Percentiles rank a stretch among this genome's conserved stretches.
These are phyloP conservation scores for Mesembrinibis cayennensis DNA, from an alignment of 2,113 vertebrate genomes.

Conservation along the genomic window DNA sequence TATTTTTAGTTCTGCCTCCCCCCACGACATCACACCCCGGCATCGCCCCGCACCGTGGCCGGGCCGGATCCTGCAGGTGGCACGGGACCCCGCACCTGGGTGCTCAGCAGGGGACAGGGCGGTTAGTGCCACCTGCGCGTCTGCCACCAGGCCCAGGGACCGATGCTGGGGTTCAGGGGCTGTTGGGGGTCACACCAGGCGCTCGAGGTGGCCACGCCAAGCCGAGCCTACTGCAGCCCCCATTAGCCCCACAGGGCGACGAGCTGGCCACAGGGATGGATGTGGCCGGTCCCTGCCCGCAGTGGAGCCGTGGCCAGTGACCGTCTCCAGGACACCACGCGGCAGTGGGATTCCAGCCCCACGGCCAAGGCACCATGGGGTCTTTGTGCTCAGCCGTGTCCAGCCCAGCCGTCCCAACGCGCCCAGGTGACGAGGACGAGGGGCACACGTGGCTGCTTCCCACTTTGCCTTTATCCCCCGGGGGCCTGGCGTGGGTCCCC, in stretches of 20 bases:
- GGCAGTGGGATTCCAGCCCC: neutral
- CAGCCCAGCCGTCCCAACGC: neutral
- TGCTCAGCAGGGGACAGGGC: neutral
- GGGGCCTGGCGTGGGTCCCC: neutral
- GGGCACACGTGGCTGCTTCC: neutral
- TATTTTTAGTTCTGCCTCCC: conserved; percentile 53
- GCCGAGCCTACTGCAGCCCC: neutral
- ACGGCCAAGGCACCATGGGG: neutral
- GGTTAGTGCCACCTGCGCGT: neutral
- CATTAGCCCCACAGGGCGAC: fast-evolving
- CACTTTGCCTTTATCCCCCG: neutral
- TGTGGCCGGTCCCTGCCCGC: neutral
- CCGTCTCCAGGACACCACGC: conserved; percentile 66
- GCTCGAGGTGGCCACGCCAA: fast-evolving
- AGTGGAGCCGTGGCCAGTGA: neutral
- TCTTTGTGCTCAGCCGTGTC: neutral
- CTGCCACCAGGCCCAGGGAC: neutral
- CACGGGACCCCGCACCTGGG: neutral
- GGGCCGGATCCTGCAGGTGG: neutral
- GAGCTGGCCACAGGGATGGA: neutral
- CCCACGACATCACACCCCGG: fast-evolving
- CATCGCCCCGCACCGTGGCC: fast-evolving
- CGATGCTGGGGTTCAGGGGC: neutral
- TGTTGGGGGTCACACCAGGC: neutral
- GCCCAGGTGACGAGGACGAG: neutral